Evolutionary conservation across 2,888 invertebrate species (phyloP).

Genomic region (Ceraclea dissimilis): DNA sequence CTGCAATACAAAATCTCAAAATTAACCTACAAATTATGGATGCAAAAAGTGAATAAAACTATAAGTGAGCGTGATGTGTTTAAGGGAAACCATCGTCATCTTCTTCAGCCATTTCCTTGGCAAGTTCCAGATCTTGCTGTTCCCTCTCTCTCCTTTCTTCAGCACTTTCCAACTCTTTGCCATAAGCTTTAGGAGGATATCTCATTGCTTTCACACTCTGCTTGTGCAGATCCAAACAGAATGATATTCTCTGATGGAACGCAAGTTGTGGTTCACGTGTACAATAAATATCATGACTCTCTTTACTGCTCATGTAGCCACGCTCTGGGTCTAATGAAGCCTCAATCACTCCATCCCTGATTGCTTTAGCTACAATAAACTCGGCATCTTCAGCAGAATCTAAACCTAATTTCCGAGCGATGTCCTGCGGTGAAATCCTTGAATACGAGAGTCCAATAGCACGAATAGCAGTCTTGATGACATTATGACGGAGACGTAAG

Average conservation of each 20-base stretch:
- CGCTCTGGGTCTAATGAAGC: slow-evolving; percentile 93
- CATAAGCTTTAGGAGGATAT: slow-evolving; percentile 98
- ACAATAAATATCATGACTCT: slow-evolving; percentile 93
- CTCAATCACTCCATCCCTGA: slow-evolving; percentile 97
- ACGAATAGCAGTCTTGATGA: slow-evolving; percentile 96
- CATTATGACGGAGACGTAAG: slow-evolving; percentile 92
- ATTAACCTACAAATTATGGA: too few relatives aligned
- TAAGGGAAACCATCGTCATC: slow-evolving; percentile 84
- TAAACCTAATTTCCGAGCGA: slow-evolving; percentile 86
- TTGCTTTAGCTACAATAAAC: slow-evolving; percentile 97
- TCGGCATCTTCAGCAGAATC: slow-evolving; percentile 98
- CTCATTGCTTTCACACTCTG: slow-evolving; percentile 99
- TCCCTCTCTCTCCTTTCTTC: slow-evolving; percentile 94
- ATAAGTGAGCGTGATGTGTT: slow-evolving; percentile 22
- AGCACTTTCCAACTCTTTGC: slow-evolving; percentile 94
- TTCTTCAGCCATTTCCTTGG: slow-evolving; percentile 99
- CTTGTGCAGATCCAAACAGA: slow-evolving; percentile 96
- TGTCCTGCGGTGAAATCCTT: slow-evolving; percentile 89
- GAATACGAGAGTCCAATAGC: slow-evolving; percentile 96
- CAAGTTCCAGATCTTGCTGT: slow-evolving; percentile 95
- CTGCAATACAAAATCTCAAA: too few relatives aligned
- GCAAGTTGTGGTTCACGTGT: slow-evolving; percentile 94
- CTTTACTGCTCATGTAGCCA: slow-evolving; percentile 95
- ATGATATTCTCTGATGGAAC: slow-evolving; percentile 94
- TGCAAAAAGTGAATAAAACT: not conserved